Evolutionary conservation across 1,140 invertebrate genomes (phyloP).

Genomic region (Metaphire vulgaris): DNA sequence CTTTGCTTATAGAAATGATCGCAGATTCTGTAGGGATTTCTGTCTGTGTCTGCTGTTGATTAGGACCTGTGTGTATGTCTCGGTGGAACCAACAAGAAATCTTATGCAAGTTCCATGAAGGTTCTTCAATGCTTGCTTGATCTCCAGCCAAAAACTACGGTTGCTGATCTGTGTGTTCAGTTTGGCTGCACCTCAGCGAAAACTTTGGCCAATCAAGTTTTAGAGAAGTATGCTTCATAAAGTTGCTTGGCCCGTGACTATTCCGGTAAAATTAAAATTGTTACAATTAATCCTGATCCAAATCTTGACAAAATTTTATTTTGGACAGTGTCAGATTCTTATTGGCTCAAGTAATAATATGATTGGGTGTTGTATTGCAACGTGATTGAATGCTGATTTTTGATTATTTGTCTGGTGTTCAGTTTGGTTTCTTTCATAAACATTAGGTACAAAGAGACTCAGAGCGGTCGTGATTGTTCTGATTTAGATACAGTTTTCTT

Average conservation of each 20-base stretch:
- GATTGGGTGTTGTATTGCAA: too few relatives aligned
- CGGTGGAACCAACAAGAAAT: background rate
- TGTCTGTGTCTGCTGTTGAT: background rate
- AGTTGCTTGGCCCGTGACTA: too few relatives aligned
- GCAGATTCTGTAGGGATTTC: background rate
- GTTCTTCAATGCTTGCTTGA: background rate
- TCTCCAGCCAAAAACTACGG: background rate
- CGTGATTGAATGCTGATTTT: too few relatives aligned
- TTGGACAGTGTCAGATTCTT: too few relatives aligned
- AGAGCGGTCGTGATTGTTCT: background rate
- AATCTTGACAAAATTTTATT: too few relatives aligned
- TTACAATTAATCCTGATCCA: too few relatives aligned
- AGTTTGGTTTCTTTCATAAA: too few relatives aligned
- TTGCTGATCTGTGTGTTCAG: background rate
- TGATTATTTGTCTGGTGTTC: too few relatives aligned
- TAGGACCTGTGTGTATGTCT: background rate
- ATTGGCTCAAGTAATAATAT: too few relatives aligned
- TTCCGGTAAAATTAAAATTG: too few relatives aligned
- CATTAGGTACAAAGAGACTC: background rate
- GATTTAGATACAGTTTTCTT: background rate
- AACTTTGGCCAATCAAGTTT: background rate
- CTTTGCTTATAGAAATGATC: background rate
- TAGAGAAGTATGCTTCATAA: background rate
- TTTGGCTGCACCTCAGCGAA: background rate
- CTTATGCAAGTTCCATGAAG: background rate